Conservation (phyloP, 2,113 vertebrate species). For the Ibidorhyncha struthersii region DNA sequence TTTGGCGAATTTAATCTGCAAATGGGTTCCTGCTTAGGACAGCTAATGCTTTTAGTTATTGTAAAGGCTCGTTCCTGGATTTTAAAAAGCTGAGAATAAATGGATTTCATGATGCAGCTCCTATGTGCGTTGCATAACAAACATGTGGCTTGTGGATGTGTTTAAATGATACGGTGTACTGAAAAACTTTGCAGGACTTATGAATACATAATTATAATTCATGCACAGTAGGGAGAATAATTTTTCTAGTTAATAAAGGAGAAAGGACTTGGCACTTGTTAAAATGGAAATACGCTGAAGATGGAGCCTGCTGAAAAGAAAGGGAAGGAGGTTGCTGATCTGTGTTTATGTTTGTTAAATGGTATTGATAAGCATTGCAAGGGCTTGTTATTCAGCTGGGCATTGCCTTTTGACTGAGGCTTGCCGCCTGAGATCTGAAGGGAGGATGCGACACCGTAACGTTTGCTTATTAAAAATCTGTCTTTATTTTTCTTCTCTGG, state of each 20-base stretch:
- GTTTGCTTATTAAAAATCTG: not conserved
- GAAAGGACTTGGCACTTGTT: not conserved
- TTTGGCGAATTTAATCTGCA: slow-evolving; percentile 85
- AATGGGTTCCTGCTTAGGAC: slow-evolving; percentile 83
- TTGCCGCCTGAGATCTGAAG: not conserved
- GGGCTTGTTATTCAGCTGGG: not conserved
- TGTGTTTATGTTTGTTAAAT: not conserved
- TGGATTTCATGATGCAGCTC: slow-evolving; percentile 54
- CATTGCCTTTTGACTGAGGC: not conserved
- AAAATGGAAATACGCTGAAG: not conserved
- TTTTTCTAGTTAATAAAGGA: slow-evolving; percentile 15
- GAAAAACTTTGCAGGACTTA: slow-evolving; percentile 54
- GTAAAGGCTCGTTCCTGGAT: slow-evolving; percentile 34
- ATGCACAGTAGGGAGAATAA: not conserved
- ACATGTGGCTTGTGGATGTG: slow-evolving; percentile 43
- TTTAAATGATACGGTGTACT: slow-evolving; percentile 26
- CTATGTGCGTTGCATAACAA: slow-evolving; percentile 54
- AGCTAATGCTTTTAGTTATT: slow-evolving; percentile 82
- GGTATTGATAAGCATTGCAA: not conserved
- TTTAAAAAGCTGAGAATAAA: slow-evolving; percentile 72
- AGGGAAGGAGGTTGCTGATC: not conserved
- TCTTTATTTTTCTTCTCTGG: not conserved
- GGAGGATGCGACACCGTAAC: not conserved
- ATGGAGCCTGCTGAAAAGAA: not conserved
- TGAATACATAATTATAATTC: slow-evolving; percentile 3